phyloP scores from a whole-genome alignment of 2,113 vertebrate species.

The Puffinus mauretanicus region DNA sequence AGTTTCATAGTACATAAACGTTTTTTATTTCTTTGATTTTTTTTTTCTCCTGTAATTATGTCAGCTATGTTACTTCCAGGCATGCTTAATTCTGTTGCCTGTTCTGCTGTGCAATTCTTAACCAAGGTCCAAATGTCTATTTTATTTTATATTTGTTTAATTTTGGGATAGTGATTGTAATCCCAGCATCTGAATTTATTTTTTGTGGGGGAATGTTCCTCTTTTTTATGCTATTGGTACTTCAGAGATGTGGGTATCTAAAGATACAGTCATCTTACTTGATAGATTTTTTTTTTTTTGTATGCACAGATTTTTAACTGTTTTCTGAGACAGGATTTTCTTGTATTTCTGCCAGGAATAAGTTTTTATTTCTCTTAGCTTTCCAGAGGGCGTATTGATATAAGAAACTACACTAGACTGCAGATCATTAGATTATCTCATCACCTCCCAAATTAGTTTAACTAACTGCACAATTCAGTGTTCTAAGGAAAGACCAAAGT shows the following conservation, averaged over 20 bases:
- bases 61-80: slow-evolving; percentile 44
- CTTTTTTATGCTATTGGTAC: background rate
- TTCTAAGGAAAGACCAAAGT: background rate
- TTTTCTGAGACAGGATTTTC: background rate
- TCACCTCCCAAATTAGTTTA: background rate
- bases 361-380: background rate
- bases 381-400: background rate
- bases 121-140: background rate
- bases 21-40: slow-evolving; percentile 50
- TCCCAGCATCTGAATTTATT: background rate
- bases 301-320: background rate
- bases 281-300: background rate
- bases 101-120: slow-evolving; percentile 13
- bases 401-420: background rate
- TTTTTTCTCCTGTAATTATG: slow-evolving; percentile 55
- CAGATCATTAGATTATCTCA: background rate
- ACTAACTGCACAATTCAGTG: background rate
- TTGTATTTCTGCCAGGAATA: background rate
- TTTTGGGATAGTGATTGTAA: background rate
- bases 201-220: background rate
- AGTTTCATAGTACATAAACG: slow-evolving; percentile 60
- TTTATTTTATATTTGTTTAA: background rate
- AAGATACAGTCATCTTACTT: background rate
- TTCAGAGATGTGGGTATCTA: background rate
- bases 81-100: slow-evolving; percentile 27